A percentile compares a stretch with the other conserved stretches of the same genome.
Conservation (phyloP, 2,797 vertebrate genomes). For the Apogon talboti region DNA sequence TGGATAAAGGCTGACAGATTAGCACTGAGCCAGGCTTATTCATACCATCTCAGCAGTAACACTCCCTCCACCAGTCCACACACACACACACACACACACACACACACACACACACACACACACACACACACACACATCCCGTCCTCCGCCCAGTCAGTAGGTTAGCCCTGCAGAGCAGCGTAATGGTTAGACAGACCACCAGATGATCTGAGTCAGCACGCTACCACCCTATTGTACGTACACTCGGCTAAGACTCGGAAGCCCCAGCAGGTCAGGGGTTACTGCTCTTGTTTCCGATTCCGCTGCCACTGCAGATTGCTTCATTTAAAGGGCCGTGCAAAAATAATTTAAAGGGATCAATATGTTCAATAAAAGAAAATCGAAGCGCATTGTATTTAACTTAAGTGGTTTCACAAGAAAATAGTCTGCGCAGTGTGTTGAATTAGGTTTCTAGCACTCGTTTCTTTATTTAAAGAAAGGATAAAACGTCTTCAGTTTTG, state of each 20-base stretch:
- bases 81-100: too few relatives aligned
- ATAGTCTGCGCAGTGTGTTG: too few relatives aligned
- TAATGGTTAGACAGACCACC: constrained; percentile 67
- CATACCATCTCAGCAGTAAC: constrained; percentile 57
- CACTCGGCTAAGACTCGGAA: constrained; percentile 31
- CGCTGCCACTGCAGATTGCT: not conserved
- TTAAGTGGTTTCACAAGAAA: too few relatives aligned
- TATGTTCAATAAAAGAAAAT: not conserved
- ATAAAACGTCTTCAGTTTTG: constrained; percentile 22
- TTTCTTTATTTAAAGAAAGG: too few relatives aligned
- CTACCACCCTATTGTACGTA: constrained; percentile 28
- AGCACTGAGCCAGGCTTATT: constrained; percentile 60
- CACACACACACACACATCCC: constrained; percentile 5
- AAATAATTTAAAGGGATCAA: not conserved
- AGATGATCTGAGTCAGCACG: constrained; percentile 66
- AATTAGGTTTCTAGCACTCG: too few relatives aligned
- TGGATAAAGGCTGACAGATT: constrained; percentile 75
- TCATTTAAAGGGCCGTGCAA: not conserved
- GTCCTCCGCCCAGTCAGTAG: constrained; percentile 61
- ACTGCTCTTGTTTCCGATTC: constrained; percentile 19
- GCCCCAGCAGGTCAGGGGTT: constrained; percentile 32
- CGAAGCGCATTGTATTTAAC: too few relatives aligned
- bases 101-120: too few relatives aligned
- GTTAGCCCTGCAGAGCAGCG: constrained; percentile 61
- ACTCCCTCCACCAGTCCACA: constrained; percentile 42